A percentile compares a stretch with the other conserved stretches of the same genome.
phyloP scores from a whole-genome alignment of 2,797 vertebrate genomes.

The Fringilla coelebs region DNA sequence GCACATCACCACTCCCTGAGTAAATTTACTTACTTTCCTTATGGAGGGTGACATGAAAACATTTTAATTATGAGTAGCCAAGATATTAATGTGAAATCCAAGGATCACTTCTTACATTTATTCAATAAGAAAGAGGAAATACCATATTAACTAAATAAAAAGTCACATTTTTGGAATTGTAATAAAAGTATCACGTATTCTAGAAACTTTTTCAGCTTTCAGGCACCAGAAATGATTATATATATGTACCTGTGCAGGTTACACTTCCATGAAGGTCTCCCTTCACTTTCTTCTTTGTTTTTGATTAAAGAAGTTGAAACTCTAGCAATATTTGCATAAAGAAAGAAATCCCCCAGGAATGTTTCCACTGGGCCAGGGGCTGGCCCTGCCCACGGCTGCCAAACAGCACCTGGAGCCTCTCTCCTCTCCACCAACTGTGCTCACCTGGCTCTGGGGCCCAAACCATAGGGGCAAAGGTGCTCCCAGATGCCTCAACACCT shows the following conservation, averaged over 20 bases:
- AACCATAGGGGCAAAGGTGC: rapidly evolving
- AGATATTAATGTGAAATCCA: not conserved
- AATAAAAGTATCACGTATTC: not conserved
- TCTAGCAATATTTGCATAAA: not conserved
- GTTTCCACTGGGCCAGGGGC: rapidly evolving
- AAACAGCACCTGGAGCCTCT: not conserved
- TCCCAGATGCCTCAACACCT: not conserved
- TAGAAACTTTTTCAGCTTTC: not conserved
- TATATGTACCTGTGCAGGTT: not conserved
- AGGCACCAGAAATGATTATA: not conserved
- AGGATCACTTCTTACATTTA: not conserved
- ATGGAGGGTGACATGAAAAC: not conserved
- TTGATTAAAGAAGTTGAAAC: not conserved
- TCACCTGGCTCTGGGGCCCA: rapidly evolving
- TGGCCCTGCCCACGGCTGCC: rapidly evolving
- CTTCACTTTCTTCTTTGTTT: not conserved
- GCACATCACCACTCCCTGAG: not conserved
- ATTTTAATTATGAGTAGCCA: constrained; percentile 12
- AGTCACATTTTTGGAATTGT: not conserved
- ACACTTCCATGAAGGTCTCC: rapidly evolving
- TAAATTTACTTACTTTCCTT: not conserved
- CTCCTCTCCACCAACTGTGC: not conserved
- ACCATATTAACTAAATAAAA: not conserved
- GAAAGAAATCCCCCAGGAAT: not conserved
- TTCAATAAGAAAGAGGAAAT: not conserved